Conservation (phyloP, 1,140 invertebrate species). For the Panagrolaimus sp. region DNA sequence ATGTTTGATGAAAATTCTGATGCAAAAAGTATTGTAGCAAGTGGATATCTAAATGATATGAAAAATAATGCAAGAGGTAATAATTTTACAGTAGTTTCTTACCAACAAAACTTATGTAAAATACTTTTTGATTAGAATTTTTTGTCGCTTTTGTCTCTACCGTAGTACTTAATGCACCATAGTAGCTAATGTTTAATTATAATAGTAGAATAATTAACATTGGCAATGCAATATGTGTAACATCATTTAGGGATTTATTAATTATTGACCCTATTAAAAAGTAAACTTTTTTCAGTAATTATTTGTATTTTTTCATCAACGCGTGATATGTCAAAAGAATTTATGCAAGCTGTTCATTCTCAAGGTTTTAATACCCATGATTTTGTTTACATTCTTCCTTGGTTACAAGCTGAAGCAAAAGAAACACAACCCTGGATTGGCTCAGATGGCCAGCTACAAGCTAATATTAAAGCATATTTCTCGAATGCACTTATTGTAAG, state of each 20-base stretch:
- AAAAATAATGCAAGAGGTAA: constrained; percentile 43
- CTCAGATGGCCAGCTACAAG: constrained; percentile 37
- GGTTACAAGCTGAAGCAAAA: constrained; percentile 51
- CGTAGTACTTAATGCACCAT: too few species aligned
- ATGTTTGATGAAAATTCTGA: constrained; percentile 52
- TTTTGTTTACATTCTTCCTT: constrained; percentile 49
- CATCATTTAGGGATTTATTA: too few species aligned
- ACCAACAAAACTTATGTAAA: too few species aligned
- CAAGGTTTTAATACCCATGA: constrained; percentile 43
- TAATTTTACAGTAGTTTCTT: too few species aligned
- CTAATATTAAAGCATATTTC: constrained; percentile 46
- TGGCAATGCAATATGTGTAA: too few species aligned
- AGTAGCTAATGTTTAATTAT: too few species aligned
- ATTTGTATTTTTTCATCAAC: constrained; percentile 48
- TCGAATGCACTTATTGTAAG: constrained; percentile 45
- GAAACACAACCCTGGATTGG: constrained; percentile 44
- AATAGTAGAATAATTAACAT: too few species aligned
- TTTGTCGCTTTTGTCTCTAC: too few species aligned
- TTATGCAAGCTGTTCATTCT: constrained; percentile 38
- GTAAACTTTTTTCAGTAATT: constrained; percentile 42
- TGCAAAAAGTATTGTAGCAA: constrained; percentile 40
- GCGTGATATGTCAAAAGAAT: constrained; percentile 44
- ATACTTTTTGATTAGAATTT: too few species aligned
- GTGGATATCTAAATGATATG: constrained; percentile 47
- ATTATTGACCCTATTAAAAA: background rate